Base-by-base conservation (phyloP, 2,888 invertebrate species). In the Mystacides longicornis region DNA sequence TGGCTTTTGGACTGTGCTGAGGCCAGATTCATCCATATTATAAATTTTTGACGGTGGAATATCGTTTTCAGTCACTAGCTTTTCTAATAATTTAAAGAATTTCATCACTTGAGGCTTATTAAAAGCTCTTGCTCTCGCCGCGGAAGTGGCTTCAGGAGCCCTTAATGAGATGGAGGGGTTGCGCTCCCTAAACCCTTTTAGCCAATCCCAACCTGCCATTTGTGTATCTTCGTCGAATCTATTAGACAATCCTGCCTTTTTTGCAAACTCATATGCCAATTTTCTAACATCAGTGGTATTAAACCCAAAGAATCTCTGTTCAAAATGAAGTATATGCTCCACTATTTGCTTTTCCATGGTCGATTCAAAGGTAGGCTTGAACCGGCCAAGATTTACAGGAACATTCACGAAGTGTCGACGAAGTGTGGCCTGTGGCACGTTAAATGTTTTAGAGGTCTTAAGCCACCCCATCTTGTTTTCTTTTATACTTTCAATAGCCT, bases 121-220 rank as follows among this genome's bases (percentile, higher is more conserved):
- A 37, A 62, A 62, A 3, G 56, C 52, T 23, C 51, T 9, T 43
- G 43, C 43, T 18, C 5, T 43, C n/a, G 43, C 43, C n/a, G 43
- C 43, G n/a, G 43, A 43, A 43, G 61, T 61, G n/a, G 54, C 48
- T 54, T 60, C 58, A 9, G 56, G 61, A 19, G 46, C 49, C 23
- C 58, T 61, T 16, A 60, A 47, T 1, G 62, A 61, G 33, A 62
- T 62, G 23, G 7, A 31, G n/a, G 57, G 52, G 21, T 55, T 57
- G 14, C 48, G 53, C 19, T 57, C 19, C 18, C 50, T 54, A 54
- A 57, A 57, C 11, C 52, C 54, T 49, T 46, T 54, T 33, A 57
- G 21, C 57, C 52, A 57, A 19, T 48, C 49, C 53, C 43, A 54
- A 19, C 49, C 50, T 9, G 2, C 47, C 47, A 45, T 37, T 49